These are phyloP conservation scores for Eulimnadia texana DNA, from an alignment of 1,140 invertebrate genomes.

Conservation along the genomic window DNA sequence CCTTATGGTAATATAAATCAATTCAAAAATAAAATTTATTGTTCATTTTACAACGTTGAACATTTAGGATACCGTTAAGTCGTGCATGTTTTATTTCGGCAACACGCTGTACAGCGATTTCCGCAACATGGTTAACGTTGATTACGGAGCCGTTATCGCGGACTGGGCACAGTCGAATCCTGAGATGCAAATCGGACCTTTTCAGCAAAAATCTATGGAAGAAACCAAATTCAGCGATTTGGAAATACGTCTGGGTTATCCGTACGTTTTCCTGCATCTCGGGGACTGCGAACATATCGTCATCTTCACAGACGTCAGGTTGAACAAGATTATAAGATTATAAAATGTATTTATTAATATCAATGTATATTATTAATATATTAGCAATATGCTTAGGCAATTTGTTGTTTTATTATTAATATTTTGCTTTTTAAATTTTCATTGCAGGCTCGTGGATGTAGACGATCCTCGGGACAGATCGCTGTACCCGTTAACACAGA, in stretches of 20 bases:
- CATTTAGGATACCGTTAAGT: conserved; percentile 33
- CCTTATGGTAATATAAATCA: neutral
- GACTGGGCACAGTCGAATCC: conserved; percentile 40
- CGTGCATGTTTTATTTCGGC: conserved; percentile 63
- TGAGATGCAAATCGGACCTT: conserved; percentile 35
- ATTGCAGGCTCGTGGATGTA: neutral
- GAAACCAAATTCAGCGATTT: conserved; percentile 44
- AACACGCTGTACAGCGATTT: conserved; percentile 62
- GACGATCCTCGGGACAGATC: neutral
- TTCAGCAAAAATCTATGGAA: conserved; percentile 43
- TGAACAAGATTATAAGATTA: too few relatives aligned
- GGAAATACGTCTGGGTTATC: conserved; percentile 48
- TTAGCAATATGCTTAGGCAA: too few relatives aligned
- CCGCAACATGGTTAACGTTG: conserved; percentile 37
- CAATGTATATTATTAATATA: too few relatives aligned
- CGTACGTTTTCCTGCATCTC: conserved; percentile 71
- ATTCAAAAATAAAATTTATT: neutral
- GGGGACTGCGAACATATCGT: conserved; percentile 80
- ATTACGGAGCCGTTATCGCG: conserved; percentile 46
- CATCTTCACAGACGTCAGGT: conserved; percentile 53
- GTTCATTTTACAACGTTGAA: neutral
- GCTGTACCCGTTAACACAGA: neutral
- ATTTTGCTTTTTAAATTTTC: neutral
- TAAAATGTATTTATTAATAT: too few relatives aligned
- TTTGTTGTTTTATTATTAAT: too few relatives aligned